A percentile compares a stretch with the other conserved stretches of the same genome.
Evolutionary conservation across 2,797 vertebrate genomes (phyloP).

Genomic region (Centroberyx gerrardi): DNA sequence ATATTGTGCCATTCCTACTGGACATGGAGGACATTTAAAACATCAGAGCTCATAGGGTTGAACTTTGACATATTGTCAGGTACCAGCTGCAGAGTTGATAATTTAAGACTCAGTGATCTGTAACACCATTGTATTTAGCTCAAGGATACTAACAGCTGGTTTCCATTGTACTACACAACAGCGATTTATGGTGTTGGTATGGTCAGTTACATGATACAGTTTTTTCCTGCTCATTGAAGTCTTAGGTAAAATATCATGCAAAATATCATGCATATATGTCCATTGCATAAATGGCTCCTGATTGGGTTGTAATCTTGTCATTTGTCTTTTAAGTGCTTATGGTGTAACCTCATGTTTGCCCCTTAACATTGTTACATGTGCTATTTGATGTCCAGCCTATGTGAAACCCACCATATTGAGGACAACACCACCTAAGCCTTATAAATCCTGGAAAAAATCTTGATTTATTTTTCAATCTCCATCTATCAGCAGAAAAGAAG

Average conservation of each 20-base stretch:
- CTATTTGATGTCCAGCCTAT: neutral
- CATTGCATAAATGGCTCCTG: no score
- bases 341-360: no score
- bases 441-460: no score
- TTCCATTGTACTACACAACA: neutral
- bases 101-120: constrained; percentile 36
- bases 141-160: neutral
- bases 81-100: constrained; percentile 11
- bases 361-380: no score
- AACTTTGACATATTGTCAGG: constrained; percentile 30
- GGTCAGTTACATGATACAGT: no score
- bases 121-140: constrained; percentile 25
- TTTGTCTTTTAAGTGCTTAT: neutral
- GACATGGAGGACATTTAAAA: neutral
- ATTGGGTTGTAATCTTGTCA: neutral
- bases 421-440: neutral
- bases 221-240: no score
- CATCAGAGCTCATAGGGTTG: neutral
- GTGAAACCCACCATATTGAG: neutral
- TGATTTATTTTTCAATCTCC: neutral
- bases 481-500: neutral
- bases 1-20: no score
- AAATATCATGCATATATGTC: no score
- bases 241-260: no score
- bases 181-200: neutral